Evolutionary conservation across 2,113 vertebrate genomes (phyloP), one percentile per base, ranked within the genome.

Genomic region (Labeo catla): DNA sequence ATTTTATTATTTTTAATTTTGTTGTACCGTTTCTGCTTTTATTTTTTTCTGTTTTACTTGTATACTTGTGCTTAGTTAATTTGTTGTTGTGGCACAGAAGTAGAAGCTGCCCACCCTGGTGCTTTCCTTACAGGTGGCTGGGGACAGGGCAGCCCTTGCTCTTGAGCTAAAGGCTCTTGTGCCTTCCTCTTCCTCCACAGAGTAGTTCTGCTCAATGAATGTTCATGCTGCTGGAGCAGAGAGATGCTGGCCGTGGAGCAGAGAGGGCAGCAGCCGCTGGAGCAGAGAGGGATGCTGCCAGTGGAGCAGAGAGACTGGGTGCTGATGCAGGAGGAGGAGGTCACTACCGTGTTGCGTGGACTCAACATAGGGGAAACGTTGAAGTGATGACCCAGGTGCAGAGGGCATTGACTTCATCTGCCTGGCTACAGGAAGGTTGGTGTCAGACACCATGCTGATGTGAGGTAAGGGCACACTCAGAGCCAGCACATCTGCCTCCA

Each of bases 181-280:
- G 74, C 74, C 15, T 77, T 77, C 49, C 74, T 77, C 49, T 77
- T 77, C 15, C 49, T 54, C 49, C 50, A 77, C 13, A 36, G 49
- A 2, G 74, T 54, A 34, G 76, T 54, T 50, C 76, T 77, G 6
- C 76, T 77, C 76, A 34, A n/a, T 36, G 0, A 49, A 4, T 36
- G 49, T 54, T 28, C n/a, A 5, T 8, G 73, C 11, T 13, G n/a
- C 10, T 23, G 73, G 45, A 52, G 50, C 50, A 52, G 43, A 76
- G 52, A 28, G 28, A 28, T 28, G 28, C 28, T 28, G 28, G 28
- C 28, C 28, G 28, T 28, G 28, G 28, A 28, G 28, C 28, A 28
- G 28, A 28, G 28, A 28, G 28, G 28, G 28, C 28, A 28, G 28
- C 28, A 28, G 28, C 28, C 28, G 28, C 28, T 28, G 28, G 28